Base-by-base conservation (phyloP, 2,797 vertebrate genomes). In the Tragopan temminckii region DNA sequence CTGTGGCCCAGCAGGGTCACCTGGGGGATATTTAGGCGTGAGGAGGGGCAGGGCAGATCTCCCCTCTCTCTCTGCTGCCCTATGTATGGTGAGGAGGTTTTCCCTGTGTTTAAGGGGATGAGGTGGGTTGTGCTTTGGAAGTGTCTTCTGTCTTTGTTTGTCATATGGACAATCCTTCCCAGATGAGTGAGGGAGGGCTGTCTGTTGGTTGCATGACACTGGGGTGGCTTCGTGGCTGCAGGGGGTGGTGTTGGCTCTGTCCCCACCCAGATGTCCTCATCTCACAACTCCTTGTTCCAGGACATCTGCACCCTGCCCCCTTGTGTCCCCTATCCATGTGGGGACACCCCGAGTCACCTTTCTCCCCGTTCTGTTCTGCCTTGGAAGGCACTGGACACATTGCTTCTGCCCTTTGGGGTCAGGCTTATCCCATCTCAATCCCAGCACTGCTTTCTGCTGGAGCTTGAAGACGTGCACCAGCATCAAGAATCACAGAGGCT, bases 401-500 rank as follows among this genome's bases (percentile, higher is more conserved):
- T 5, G 8, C 0, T 36, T 33, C 57, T 36, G 7, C 7, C 21
- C 13, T 66, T 58, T 53, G 10, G 33, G 35, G 23, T 8, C 3
- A 4, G 71, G 31, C 20, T 38, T 18, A 27, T 35, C 50, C 50
- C 9, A 16, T 16, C 5, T 50, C 33, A 14, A 43, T 20, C 36
- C 36, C 12, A 69, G 46, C 31, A 27, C 18, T 1, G 2, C 9
- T 25, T 84, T 36, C 64, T 71, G 18, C n/a, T 43, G 43, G 43
- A 43, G 43, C 27, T 76, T 33, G 40, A 8, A 43, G 59, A 11
- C 9, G 9, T 29, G 23, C 5, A 5, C 3, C 9, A 38, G 8
- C 69, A 31, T 3, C 29, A 3, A 1, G 5, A 8, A 0, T 3
- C 8, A 11, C 27, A 3, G 0, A 11, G 12, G 4, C 18, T 18